A percentile compares a stretch with the other conserved stretches of the same genome.
Conservation (phyloP, 2,888 invertebrate genomes). For the Mylabris sibirica region DNA sequence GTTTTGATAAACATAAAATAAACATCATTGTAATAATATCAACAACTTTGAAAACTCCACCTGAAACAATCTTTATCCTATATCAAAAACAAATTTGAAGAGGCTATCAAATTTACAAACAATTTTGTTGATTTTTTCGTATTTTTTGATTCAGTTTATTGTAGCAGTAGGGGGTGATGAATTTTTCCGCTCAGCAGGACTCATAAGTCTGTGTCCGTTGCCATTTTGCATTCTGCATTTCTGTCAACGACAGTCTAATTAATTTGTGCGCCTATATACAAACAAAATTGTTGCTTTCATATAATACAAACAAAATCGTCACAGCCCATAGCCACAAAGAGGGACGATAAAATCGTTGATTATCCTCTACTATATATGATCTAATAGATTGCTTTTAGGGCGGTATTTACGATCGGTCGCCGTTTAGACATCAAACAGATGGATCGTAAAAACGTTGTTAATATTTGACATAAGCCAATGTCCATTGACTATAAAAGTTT, state of each 20-base stretch:
- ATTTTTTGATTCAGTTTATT: not conserved
- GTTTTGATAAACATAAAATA: slow-evolving; percentile 21
- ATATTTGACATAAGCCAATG: not conserved
- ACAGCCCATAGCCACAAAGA: not conserved
- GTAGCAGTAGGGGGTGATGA: not conserved
- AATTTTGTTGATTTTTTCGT: not conserved
- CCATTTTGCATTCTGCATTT: not conserved
- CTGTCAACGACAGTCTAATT: slow-evolving; percentile 12
- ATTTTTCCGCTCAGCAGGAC: not conserved
- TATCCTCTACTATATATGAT: slow-evolving; percentile 1
- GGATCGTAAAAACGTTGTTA: slow-evolving; percentile 9
- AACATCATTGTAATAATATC: slow-evolving; percentile 25
- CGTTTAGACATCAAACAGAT: not conserved
- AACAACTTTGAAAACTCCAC: slow-evolving; percentile 17
- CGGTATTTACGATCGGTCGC: not conserved
- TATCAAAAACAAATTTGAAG: not conserved
- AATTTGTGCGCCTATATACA: not conserved
- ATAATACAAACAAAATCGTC: not conserved
- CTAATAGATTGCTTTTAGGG: not conserved
- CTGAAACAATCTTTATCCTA: not conserved
- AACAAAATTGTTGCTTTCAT: not conserved
- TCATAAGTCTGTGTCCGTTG: not conserved
- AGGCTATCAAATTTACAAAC: not conserved
- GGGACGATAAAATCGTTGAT: not conserved
- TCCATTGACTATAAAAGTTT: slow-evolving; percentile 7